Evolutionary conservation across 2,113 vertebrate genomes (phyloP), one percentile per base, ranked within the genome.

Genomic region (Uria aalge): DNA sequence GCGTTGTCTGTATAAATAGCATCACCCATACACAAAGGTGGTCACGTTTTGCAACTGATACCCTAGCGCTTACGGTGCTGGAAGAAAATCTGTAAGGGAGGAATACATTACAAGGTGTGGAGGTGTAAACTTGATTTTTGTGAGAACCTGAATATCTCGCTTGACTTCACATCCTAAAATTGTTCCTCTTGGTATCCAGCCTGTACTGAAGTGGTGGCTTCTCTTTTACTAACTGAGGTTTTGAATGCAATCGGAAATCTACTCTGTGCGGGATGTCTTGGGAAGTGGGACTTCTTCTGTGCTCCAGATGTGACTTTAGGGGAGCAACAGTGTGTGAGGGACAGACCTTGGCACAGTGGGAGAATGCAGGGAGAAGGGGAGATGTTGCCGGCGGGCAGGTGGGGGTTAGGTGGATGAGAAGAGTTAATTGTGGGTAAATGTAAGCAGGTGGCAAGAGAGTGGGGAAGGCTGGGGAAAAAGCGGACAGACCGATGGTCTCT

Each of bases 201-300:
- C 63, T 75, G 53, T 56, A 26, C 34, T 10, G 20, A 41, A 32
- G 40, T 6, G 52, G 13, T 15, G 47, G 5, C 38, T 59, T 52
- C 55, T 69, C 26, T 77, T 36, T 16, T 56, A 4, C 16, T 45
- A 3, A 29, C 36, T 8, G 43, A 59, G 59, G 40, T 27, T 74
- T 68, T 41, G 72, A 55, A 30, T 8, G 21, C 32, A 2, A 4
- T 53, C 32, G 9, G 69, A 41, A 68, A 43, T 34, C 19, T 15
- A 14, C 9, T 13, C 48, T n/a, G n/a, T 30, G 66, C 11, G 4
- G 60, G 27, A 15, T 5, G 1, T 34, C 22, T 24, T 4, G 5
- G 60, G 72, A n/a, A 29, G 55, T 13, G n/a, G 30, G 27, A 17
- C 13, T 63, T 62, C 19, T 32, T 6, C 0, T 11, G 1, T 1